Percentiles rank a stretch among this genome's conserved stretches.
These are phyloP conservation scores for Colletes latitarsis DNA, from an alignment of 1,140 invertebrate genomes.

Conservation along the genomic window DNA sequence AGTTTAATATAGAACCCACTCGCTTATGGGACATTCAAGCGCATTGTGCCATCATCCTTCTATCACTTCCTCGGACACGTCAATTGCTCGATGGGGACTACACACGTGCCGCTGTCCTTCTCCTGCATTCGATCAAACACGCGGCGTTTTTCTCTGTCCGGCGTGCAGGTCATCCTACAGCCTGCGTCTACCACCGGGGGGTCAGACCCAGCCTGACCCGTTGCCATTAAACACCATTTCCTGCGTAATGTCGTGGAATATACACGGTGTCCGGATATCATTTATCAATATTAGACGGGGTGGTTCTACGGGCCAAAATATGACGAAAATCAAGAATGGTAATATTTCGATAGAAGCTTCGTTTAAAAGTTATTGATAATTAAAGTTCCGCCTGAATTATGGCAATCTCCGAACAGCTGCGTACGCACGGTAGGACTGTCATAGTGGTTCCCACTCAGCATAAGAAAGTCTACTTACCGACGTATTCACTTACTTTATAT, in stretches of 20 bases:
- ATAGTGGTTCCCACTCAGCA: no score
- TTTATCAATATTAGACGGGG: no score
- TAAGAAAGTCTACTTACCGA: no score
- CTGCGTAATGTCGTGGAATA: slow-evolving; percentile 60
- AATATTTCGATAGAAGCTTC: no score
- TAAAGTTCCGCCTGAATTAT: no score
- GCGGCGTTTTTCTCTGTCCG: slow-evolving; percentile 43
- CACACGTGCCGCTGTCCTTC: slow-evolving; percentile 38
- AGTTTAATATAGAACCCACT: slow-evolving; percentile 70
- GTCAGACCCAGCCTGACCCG: slow-evolving; percentile 51
- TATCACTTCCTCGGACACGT: slow-evolving; percentile 74
- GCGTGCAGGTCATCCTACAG: slow-evolving; percentile 42
- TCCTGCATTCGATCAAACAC: not conserved
- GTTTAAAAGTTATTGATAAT: no score
- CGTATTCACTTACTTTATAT: no score
- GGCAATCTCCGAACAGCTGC: no score
- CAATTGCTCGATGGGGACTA: slow-evolving; percentile 69
- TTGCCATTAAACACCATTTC: slow-evolving; percentile 71
- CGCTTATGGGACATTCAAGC: slow-evolving; percentile 65
- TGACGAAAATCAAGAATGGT: no score
- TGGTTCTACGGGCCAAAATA: no score
- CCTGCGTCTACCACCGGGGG: slow-evolving; percentile 36
- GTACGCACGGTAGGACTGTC: no score
- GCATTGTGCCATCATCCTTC: slow-evolving; percentile 72
- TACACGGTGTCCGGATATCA: not conserved